A percentile compares a stretch with the other conserved stretches of the same genome.
Conservation (phyloP, 2,888 invertebrate genomes). For the Euzetes globulus region DNA sequence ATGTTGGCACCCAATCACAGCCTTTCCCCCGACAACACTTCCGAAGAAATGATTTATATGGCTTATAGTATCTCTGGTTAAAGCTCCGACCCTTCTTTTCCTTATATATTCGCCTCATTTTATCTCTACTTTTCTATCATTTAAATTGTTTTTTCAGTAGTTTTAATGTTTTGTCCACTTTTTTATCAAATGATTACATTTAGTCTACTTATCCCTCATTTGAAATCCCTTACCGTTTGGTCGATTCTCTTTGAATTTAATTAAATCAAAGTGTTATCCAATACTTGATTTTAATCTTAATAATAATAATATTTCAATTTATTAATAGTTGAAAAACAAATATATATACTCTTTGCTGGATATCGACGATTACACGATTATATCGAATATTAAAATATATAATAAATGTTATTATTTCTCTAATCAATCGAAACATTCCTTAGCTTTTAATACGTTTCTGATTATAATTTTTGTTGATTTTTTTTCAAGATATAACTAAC, state of each 20-base stretch:
- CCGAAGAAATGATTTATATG: slow-evolving; percentile 57
- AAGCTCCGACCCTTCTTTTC: neutral
- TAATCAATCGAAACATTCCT: slow-evolving; percentile 1
- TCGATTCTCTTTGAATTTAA: neutral
- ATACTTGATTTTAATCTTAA: neutral
- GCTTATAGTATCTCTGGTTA: slow-evolving; percentile 47
- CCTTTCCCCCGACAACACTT: slow-evolving; percentile 60
- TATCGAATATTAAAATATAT: neutral
- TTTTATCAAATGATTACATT: neutral
- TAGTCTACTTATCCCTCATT: neutral
- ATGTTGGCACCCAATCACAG: slow-evolving; percentile 73
- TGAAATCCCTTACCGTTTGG: neutral
- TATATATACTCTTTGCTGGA: slow-evolving; percentile 9
- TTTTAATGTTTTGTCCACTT: too few relatives aligned
- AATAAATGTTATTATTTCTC: neutral
- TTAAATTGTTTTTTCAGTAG: too few relatives aligned
- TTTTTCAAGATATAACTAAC: neutral
- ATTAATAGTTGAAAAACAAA: neutral
- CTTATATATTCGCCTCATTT: neutral
- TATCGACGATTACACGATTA: slow-evolving; percentile 10
- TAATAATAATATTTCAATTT: neutral
- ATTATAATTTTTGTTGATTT: neutral
- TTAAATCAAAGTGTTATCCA: neutral
- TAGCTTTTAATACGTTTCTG: neutral
- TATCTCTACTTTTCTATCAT: neutral